A percentile compares a stretch with the other conserved stretches of the same genome.
phyloP scores from a whole-genome alignment of 1,140 invertebrate genomes.

The Meloidogyne chitwoodi region DNA sequence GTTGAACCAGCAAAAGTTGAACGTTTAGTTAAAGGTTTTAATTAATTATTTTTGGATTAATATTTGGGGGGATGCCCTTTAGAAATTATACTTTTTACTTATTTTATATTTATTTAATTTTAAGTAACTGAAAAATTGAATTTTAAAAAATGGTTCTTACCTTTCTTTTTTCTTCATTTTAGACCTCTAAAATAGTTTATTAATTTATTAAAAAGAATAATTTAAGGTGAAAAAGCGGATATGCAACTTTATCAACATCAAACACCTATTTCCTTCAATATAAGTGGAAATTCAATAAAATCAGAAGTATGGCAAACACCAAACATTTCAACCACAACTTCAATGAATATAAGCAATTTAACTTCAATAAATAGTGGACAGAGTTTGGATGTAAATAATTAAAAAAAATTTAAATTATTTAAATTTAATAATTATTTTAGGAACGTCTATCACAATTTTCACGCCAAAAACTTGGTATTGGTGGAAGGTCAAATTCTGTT shows the following conservation, averaged over 20 bases:
- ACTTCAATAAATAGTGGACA: neutral
- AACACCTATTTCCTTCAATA: neutral
- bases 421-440: neutral
- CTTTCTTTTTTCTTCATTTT: too few relatives aligned
- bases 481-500: slow-evolving; percentile 6
- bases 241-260: slow-evolving; percentile 39
- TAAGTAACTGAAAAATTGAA: too few relatives aligned
- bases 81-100: too few relatives aligned
- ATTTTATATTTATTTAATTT: too few relatives aligned
- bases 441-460: slow-evolving; percentile 17
- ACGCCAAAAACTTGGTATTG: slow-evolving; percentile 10
- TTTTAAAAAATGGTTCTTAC: too few relatives aligned
- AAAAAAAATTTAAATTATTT: too few relatives aligned
- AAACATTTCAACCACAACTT: neutral
- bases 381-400: slow-evolving; percentile 11
- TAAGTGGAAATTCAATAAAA: neutral
- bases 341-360: neutral
- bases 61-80: too few relatives aligned
- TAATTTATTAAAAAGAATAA: neutral
- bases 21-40: slow-evolving; percentile 31
- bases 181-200: too few relatives aligned
- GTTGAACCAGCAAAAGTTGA: slow-evolving; percentile 45
- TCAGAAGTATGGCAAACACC: slow-evolving; percentile 8
- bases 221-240: slow-evolving; percentile 40
- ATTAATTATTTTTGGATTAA: too few relatives aligned